A percentile compares a stretch with the other conserved stretches of the same genome.
phyloP scores from a whole-genome alignment of 2,888 invertebrate genomes.

The Stictocephala bisonia region DNA sequence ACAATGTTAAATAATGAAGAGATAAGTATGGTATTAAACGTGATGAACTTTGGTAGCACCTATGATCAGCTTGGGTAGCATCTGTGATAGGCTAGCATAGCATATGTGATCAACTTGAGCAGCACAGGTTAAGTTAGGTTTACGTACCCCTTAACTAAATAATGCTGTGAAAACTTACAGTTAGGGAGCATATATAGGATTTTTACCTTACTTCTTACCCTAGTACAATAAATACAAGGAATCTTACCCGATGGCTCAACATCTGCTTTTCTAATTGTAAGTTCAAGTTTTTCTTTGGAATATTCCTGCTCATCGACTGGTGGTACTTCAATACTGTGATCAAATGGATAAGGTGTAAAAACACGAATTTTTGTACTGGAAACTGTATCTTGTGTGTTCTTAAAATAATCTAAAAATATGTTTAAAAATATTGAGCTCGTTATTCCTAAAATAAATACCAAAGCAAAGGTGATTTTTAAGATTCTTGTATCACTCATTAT shows the following conservation, averaged over 20 bases:
- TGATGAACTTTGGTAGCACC: too few species aligned
- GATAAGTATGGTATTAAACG: too few species aligned
- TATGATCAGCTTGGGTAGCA: too few species aligned
- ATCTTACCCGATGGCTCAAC: slow-evolving; percentile 46
- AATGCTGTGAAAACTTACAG: too few species aligned
- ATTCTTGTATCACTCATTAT: slow-evolving; percentile 48
- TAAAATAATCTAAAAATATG: slow-evolving; percentile 51
- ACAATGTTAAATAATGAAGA: too few species aligned
- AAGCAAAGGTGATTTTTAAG: slow-evolving; percentile 51
- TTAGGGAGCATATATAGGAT: too few species aligned
- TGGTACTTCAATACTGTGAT: slow-evolving; percentile 4
- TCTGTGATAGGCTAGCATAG: too few species aligned
- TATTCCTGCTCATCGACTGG: slow-evolving; percentile 17
- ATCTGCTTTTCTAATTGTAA: slow-evolving; percentile 46
- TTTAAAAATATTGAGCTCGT: slow-evolving; percentile 51
- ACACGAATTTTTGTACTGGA: slow-evolving; percentile 29
- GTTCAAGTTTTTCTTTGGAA: slow-evolving; percentile 35
- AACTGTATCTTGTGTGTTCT: not conserved
- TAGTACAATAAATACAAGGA: not conserved
- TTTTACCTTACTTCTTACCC: too few species aligned
- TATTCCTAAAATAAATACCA: slow-evolving; percentile 54
- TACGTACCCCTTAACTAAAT: too few species aligned
- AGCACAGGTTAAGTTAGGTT: too few species aligned
- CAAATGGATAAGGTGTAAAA: slow-evolving; percentile 44
- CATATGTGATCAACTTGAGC: too few species aligned